phyloP scores from a whole-genome alignment of 1,140 invertebrate genomes.

The Kradibia gibbosae region DNA sequence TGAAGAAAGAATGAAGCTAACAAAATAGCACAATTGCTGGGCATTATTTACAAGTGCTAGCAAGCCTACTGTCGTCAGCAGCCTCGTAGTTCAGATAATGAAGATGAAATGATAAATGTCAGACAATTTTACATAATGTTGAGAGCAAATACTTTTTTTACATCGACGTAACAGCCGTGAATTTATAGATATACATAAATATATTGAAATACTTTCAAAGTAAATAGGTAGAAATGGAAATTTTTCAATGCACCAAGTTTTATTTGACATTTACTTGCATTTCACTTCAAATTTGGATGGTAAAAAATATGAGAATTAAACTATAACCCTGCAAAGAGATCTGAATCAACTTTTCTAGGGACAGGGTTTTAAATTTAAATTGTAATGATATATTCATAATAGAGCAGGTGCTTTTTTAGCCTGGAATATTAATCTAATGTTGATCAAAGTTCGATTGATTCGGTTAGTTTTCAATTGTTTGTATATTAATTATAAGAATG shows the following conservation, averaged over 20 bases:
- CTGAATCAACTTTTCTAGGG: constrained; percentile 64
- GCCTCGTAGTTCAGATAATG: constrained; percentile 62
- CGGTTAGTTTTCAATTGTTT: constrained; percentile 44
- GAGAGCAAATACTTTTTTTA: constrained; percentile 47
- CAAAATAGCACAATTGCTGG: constrained; percentile 72
- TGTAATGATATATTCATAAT: constrained; percentile 45
- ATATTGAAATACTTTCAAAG: constrained; percentile 37
- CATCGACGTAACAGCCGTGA: constrained; percentile 36
- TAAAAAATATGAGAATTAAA: constrained; percentile 65
- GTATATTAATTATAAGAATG: constrained; percentile 36
- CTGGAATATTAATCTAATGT: constrained; percentile 16
- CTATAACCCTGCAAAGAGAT: constrained; percentile 63
- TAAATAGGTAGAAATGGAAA: constrained; percentile 19
- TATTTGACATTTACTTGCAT: constrained; percentile 43
- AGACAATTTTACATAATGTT: constrained; percentile 44
- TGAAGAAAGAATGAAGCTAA: constrained; percentile 57
- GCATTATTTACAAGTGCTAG: constrained; percentile 73
- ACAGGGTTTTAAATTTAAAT: constrained; percentile 63
- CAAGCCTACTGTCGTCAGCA: constrained; percentile 69
- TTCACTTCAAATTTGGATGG: constrained; percentile 65
- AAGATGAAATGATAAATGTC: constrained; percentile 57
- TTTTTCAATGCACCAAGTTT: constrained; percentile 43
- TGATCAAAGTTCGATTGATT: constrained; percentile 32
- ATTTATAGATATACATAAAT: constrained; percentile 46
- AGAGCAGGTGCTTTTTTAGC: constrained; percentile 45